These are phyloP conservation scores for Macrosiphum euphorbiae DNA, from an alignment of 2,888 invertebrate genomes.

Conservation along the genomic window DNA sequence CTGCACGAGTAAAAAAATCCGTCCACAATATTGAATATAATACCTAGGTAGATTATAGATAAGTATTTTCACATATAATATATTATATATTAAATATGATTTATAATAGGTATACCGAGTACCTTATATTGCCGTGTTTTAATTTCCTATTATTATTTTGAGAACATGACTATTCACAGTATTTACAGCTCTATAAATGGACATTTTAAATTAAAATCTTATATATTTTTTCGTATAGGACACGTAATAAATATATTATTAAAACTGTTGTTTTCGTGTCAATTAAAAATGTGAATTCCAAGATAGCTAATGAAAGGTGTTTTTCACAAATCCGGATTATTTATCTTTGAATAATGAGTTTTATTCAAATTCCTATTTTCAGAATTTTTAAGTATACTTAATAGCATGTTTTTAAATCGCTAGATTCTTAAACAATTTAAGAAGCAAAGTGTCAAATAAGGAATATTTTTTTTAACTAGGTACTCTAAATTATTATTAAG, in stretches of 20 bases:
- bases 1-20: neutral
- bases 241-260: neutral
- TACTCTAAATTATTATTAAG: neutral
- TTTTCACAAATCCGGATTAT: neutral
- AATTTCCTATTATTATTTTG: neutral
- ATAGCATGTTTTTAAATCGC: neutral
- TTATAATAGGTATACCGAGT: neutral
- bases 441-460: neutral
- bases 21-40: neutral
- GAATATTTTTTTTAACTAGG: too few species aligned
- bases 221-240: neutral
- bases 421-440: neutral
- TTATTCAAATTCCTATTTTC: neutral
- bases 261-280: neutral
- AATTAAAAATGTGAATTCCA: neutral
- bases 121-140: neutral
- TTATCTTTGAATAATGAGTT: neutral
- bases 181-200: neutral
- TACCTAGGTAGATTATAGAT: neutral
- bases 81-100: too few species aligned
- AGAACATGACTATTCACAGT: neutral
- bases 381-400: neutral
- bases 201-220: neutral
- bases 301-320: neutral
- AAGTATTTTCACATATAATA: neutral